phyloP scores from a whole-genome alignment of 2,797 vertebrate genomes.

The Ambastaia sidthimunki region DNA sequence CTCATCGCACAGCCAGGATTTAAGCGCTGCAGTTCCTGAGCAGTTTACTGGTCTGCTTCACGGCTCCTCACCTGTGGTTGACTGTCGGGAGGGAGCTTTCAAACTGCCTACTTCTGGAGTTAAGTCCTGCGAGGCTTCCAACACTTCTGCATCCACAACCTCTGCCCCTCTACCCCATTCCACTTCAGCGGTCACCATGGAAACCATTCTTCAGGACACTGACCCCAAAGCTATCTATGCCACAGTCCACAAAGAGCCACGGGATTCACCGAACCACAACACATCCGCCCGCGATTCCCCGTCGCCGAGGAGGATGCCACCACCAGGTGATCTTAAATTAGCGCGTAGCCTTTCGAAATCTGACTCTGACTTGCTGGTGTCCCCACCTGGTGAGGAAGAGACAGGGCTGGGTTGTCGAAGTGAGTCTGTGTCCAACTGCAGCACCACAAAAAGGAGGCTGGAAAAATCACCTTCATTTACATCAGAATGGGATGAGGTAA shows the following conservation, averaged over 20 bases:
- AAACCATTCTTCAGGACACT: slow-evolving; percentile 79
- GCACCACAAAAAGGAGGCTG: slow-evolving; percentile 89
- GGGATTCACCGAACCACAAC: slow-evolving; percentile 55
- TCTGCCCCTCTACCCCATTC: slow-evolving; percentile 42
- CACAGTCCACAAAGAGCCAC: slow-evolving; percentile 79
- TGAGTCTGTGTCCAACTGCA: slow-evolving; percentile 97
- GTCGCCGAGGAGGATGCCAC: slow-evolving; percentile 77
- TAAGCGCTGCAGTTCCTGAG: slow-evolving; percentile 82
- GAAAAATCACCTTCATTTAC: slow-evolving; percentile 97
- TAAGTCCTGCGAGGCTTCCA: slow-evolving; percentile 45
- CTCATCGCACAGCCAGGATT: slow-evolving; percentile 17
- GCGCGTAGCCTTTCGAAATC: slow-evolving; percentile 97
- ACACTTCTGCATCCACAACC: slow-evolving; percentile 38
- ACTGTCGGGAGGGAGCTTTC: slow-evolving; percentile 88
- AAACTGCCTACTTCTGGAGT: slow-evolving; percentile 68
- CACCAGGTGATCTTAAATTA: slow-evolving; percentile 92
- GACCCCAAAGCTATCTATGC: slow-evolving; percentile 85
- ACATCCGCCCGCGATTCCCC: slow-evolving; percentile 60
- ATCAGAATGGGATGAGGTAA: slow-evolving; percentile 99
- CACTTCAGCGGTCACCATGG: slow-evolving; percentile 69
- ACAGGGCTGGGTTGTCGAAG: slow-evolving; percentile 89
- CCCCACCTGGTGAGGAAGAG: slow-evolving; percentile 93
- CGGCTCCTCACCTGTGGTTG: slow-evolving; percentile 94
- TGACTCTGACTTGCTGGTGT: slow-evolving; percentile 95
- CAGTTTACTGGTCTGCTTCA: slow-evolving; percentile 97